Evolutionary conservation across 1,140 invertebrate species (phyloP).

Genomic region (Portunus trituberculatus): DNA sequence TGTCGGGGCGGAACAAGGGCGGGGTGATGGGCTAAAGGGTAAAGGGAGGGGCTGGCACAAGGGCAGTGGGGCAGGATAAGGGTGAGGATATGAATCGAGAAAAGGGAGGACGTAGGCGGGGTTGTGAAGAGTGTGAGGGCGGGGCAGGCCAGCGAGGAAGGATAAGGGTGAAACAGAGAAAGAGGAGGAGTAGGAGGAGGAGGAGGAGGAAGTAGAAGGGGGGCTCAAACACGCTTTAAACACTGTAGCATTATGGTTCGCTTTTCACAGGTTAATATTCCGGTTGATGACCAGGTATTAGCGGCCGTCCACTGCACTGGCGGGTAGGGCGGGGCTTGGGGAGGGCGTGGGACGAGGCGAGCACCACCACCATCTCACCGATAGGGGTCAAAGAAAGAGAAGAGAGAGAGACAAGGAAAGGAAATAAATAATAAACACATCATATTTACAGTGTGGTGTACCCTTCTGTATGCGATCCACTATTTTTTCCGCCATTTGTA

Average conservation of each 20-base stretch:
- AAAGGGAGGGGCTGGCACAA: not conserved
- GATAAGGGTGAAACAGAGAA: not conserved
- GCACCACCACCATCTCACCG: not conserved
- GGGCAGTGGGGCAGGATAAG: too few species aligned
- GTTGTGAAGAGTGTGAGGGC: too few species aligned
- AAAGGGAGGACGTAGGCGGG: too few species aligned
- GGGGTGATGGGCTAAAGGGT: not conserved
- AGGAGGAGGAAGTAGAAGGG: too few species aligned
- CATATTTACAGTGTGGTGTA: not conserved
- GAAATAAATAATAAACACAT: not conserved
- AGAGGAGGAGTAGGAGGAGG: too few species aligned
- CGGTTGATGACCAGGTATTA: too few species aligned
- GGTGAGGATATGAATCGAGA: too few species aligned
- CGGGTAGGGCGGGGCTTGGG: not conserved
- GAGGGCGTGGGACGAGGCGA: not conserved
- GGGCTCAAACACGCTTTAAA: too few species aligned
- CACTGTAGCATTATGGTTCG: too few species aligned
- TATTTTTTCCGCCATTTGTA: not conserved
- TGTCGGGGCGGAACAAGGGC: not conserved
- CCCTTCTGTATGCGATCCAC: not conserved
- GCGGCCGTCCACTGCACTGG: too few species aligned
- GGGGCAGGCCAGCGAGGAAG: not conserved
- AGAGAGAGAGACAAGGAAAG: not conserved
- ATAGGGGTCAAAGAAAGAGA: not conserved
- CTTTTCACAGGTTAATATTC: too few species aligned